A percentile compares a stretch with the other conserved stretches of the same genome.
These are phyloP conservation scores for Microctenopoma lineatum DNA, from an alignment of 2,797 vertebrate genomes.

Conservation along the genomic window DNA sequence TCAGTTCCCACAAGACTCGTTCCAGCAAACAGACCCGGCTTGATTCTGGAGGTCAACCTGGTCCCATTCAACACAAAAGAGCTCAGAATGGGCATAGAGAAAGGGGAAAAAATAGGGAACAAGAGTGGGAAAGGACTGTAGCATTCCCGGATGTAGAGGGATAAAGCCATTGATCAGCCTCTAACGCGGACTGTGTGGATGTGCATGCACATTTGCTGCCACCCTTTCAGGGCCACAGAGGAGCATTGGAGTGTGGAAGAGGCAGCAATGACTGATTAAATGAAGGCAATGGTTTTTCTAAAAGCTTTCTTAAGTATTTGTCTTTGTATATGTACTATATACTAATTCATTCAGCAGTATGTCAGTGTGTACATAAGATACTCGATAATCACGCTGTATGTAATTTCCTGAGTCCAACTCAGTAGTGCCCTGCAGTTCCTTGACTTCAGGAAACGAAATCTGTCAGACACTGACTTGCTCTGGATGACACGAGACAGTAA, in stretches of 20 bases:
- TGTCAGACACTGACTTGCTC: constrained; percentile 38
- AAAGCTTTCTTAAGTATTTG: constrained; percentile 3
- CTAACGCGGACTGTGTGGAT: constrained; percentile 24
- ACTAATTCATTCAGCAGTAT: constrained; percentile 7
- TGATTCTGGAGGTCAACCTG: constrained; percentile 61
- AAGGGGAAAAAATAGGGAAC: not conserved
- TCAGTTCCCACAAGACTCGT: constrained; percentile 68
- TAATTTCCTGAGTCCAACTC: constrained; percentile 11
- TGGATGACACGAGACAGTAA: constrained; percentile 24
- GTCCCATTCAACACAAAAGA: constrained; percentile 66
- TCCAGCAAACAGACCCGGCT: constrained; percentile 45
- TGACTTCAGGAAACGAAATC: constrained; percentile 37
- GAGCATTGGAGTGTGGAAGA: constrained; percentile 18
- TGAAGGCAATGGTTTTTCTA: constrained; percentile 42
- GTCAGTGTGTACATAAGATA: not conserved
- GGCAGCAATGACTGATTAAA: constrained; percentile 12
- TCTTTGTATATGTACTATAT: not conserved
- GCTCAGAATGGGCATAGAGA: constrained; percentile 19
- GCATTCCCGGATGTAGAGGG: constrained; percentile 28
- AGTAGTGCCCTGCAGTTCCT: constrained; percentile 5
- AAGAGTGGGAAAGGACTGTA: constrained; percentile 38
- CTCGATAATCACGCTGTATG: constrained; percentile 13
- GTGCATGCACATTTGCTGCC: constrained; percentile 1
- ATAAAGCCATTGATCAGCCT: constrained; percentile 31
- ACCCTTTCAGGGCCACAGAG: constrained; percentile 39